Base-by-base conservation (phyloP, 2,797 vertebrate species). In the Ctenopoma multispine region DNA sequence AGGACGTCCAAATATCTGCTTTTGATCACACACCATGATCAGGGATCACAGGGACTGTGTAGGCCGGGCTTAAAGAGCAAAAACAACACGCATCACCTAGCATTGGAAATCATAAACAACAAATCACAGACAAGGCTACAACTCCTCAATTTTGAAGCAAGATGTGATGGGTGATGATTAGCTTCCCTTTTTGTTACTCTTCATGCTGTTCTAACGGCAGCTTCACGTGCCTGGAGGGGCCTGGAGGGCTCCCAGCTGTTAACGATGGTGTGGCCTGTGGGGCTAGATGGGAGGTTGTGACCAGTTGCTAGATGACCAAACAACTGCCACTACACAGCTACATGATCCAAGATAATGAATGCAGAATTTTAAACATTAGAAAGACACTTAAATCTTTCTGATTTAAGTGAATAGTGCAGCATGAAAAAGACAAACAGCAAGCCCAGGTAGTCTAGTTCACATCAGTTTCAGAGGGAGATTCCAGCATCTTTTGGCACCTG, bases 151-250 rank as follows among this genome's bases (percentile, higher is more conserved):
- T 46, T 17, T 56, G n/a, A 9, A 38, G 47, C 11, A 44, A 53
- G 17, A 70, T 79, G 41, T 80, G 76, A 82, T 72, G 73, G 69
- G 53, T 58, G 59, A 63, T 74, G 61, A 82, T 87, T 65, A 75
- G 54, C 64, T 77, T 34, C 40, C 4, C 40, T 49, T 48, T 80
- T 66, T 66, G 63, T 48, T 69, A 61, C 78, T 64, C 58, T 78
- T 63, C 70, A 18, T 62, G 60, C 54, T 70, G 20, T 58, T 24
- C 17, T 69, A 49, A 47, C 66, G 50, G 46, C 68, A 61, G 47
- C 8, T 47, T 40, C 9, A 59, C 43, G 66, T 57, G 68, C 63
- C 68, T 54, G 27, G 48, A 63, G 43, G 47, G 27, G 68, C 63
- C 68, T 59, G 27, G 48, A 63, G 43, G 47, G 27, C 46, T 64